Base-by-base conservation (phyloP, 2,797 vertebrate species). In the Gila robusta region DNA sequence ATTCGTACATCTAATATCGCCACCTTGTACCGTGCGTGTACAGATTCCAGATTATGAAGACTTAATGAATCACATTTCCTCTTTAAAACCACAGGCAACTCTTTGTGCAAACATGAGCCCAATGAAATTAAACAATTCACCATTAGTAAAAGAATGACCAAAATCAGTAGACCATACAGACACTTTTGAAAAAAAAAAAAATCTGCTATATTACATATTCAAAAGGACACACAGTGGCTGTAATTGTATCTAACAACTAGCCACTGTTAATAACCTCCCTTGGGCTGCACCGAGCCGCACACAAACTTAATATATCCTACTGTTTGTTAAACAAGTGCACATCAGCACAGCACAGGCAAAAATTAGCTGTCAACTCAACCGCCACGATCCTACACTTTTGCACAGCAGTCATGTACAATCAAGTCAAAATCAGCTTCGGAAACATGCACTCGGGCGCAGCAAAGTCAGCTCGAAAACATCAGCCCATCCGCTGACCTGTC, bases 261-360 rank as follows among this genome's bases (percentile, higher is more conserved):
- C 52, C 26, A 59, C 4, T 79, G 77, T 79, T 79, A 85, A 72
- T 78, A 84, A 84, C 47, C 47, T 78, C 74, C 73, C 83, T 78
- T 41, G 64, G 83, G 83, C 64, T 56, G 44, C 23, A 56, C 10
- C 12, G 21, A 79, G 64, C 39, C 54, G 2, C 66, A 62, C 64
- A 62, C 76, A 32, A 62, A 62, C 26, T 7, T 62, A 62, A 59
- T 79, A 71, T 72, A 85, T 79, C 37, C 37, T 19, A 72, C 66
- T 85, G 39, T 85, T 79, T 71, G 67, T 79, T 79, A 85, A 85
- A 79, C 76, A 85, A 85, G 83, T 39, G 76, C 66, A 85, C 76
- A 79, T 85, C 76, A 79, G 37, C 83, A 85, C 11, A 54, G 83
- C 64, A 56, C 47, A 71, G 64, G 74, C 83, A 78, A 71, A 84